Evolutionary conservation across 1,140 invertebrate species (phyloP).

Genomic region (Lucilia sericata): DNA sequence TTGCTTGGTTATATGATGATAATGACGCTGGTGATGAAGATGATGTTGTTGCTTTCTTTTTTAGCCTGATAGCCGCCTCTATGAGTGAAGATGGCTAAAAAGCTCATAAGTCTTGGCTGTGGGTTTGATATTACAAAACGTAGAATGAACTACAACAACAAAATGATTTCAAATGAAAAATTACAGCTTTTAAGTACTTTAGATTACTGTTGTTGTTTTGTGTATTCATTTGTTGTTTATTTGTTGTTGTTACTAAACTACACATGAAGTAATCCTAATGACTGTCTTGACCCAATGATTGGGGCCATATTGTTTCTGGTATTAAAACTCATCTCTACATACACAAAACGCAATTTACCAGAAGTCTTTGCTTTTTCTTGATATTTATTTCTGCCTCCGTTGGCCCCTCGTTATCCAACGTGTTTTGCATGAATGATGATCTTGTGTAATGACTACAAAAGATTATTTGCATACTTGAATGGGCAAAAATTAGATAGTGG

Average conservation of each 20-base stretch:
- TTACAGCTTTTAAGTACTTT: constrained; percentile 41
- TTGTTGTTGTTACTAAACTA: constrained; percentile 12
- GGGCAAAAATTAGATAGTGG: background rate
- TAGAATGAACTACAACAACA: background rate
- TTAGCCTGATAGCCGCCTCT: background rate
- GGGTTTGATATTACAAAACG: background rate
- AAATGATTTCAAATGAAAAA: constrained; percentile 34
- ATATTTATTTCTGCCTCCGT: background rate
- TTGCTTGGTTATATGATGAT: background rate
- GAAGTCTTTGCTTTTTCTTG: too few relatives aligned
- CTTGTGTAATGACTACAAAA: background rate
- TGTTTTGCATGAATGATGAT: background rate
- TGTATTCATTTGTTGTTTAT: background rate
- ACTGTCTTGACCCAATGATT: constrained; percentile 37
- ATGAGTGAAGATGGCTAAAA: background rate
- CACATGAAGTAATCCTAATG: constrained; percentile 37
- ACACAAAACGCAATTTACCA: background rate
- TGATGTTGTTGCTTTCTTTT: constrained; percentile 3
- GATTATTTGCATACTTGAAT: constrained; percentile 24
- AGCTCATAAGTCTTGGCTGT: background rate
- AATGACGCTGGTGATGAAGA: background rate
- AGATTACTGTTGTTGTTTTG: constrained; percentile 19
- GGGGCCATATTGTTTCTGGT: constrained; percentile 12
- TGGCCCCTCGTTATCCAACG: background rate
- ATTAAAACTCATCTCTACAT: background rate